Base-by-base conservation (phyloP, 2,888 invertebrate genomes). In the Tricholauxania praeusta region DNA sequence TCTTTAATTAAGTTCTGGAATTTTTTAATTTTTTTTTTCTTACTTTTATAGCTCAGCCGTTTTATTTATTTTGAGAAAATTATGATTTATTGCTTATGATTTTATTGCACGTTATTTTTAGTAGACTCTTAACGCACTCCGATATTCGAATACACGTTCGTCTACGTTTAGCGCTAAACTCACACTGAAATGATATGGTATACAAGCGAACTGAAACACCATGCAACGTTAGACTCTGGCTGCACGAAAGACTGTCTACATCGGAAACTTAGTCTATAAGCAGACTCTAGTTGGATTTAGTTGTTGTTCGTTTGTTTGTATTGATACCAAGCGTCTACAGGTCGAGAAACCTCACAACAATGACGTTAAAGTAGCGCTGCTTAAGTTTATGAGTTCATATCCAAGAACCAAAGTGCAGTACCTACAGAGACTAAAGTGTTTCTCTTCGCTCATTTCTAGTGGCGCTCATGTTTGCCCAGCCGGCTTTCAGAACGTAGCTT, bases 101-200 rank as follows among this genome's bases (percentile, higher is more conserved):
- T 39, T 39, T 39, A 39, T 39, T 39, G 8, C 39, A 39, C 39
- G 10, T 10, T 39, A 39, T 39, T 10, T 39, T 39, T 39, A 10
- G 39, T 39, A 39, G 28, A 57, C 28, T n/a, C 32, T 28, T 4
- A 65, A 28, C 51, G 28, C 39, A 19, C 39, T n/a, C 28, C 32
- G 15, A n/a, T 4, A 7, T 28, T 17, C 17, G 12, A 39, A n/a
- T 39, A 19, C 52, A 69, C 51, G 69, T 69, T 62, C 17, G 19
- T 15, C 69, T 60, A 32, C 60, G 69, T 59, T 49, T 52, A 51
- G 17, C 60, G 47, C 69, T 69, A 32, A 60, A 60, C n/a, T 32
- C 39, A 60, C 69, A 69, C 69, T 69, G 60, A 69, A 59, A 32
- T 17, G 8, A 15, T 28, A 60, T 49, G 60, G 69, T 12, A 69